Conservation (phyloP, 1,140 invertebrate species). For the Neodiprion virginianus region DNA sequence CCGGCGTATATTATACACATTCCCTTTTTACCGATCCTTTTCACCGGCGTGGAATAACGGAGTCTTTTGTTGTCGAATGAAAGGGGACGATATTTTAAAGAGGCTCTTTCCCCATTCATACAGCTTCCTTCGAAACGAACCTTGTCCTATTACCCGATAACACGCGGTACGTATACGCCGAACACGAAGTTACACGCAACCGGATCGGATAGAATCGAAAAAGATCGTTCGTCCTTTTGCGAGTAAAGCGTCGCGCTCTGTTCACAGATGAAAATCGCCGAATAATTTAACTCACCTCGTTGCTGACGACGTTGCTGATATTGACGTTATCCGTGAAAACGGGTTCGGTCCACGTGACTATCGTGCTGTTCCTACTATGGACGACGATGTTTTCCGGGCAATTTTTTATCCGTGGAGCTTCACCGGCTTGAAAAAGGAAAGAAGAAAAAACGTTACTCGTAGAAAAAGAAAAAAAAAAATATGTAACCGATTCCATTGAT, state of each 20-base stretch:
- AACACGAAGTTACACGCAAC: no score
- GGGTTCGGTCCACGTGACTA: conserved; percentile 66
- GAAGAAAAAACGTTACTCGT: conserved; percentile 13
- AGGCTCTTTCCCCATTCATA: no score
- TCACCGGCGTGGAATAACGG: no score
- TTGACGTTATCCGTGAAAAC: conserved; percentile 67
- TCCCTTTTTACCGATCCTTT: no score
- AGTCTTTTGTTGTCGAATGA: no score
- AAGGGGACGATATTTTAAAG: no score
- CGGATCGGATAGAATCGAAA: neutral
- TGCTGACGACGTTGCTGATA: conserved; percentile 59
- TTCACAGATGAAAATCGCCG: conserved; percentile 7
- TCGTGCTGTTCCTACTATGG: conserved; percentile 48
- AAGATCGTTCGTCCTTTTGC: neutral
- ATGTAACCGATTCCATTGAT: neutral
- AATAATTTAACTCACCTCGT: conserved; percentile 51
- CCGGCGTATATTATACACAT: no score
- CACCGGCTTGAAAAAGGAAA: conserved; percentile 50
- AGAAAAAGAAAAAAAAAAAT: neutral
- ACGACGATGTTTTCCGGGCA: conserved; percentile 56
- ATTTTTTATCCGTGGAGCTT: conserved; percentile 55
- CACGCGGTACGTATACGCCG: no score
- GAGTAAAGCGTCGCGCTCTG: neutral
- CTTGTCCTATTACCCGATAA: no score
- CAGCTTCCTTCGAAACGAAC: no score